Base-by-base conservation (phyloP, 2,113 vertebrate species). In the Excalfactoria chinensis region DNA sequence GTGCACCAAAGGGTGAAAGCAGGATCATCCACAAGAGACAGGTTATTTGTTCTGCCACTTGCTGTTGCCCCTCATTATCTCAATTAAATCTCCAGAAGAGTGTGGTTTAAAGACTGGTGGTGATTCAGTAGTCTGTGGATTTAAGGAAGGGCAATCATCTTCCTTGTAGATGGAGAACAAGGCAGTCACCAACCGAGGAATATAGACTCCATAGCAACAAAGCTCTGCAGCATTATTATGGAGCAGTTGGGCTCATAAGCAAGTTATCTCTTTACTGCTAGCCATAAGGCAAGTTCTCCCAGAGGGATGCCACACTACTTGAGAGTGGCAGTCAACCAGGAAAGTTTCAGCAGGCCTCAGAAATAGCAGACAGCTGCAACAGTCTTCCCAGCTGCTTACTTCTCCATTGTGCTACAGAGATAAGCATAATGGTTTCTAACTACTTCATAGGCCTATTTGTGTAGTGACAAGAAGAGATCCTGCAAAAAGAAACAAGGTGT, bases 11-110 rank as follows among this genome's bases (percentile, higher is more conserved):
- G 37, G 34, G 49, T 0, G 17, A 89, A 86, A 62, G 90, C 71
- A 63, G 41, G 22, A 49, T 1, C 83, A 64, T 17, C 74, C 0
- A 0, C 2, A 4, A 37, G 77, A 95, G 68, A 25, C 63, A n/a
- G 41, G 44, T 60, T 59, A 76, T 49, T 85, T 91, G 63, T 46
- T 73, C 51, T 67, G 72, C 85, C 7, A 3, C 60, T 94, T 74
- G 86, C 64, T 95, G 82, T 46, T 83, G 90, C 79, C 69, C 89
- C 79, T 96, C 83, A 91, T 96, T 94, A 96, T 88, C 56, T 68
- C 92, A 94, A 95, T 95, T 96, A 96, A 70, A 74, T 95, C 88
- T 96, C 92, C 93, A 88, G 32, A 44, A 90, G 68, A 83, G 19
- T 4, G 34, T 83, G 69, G 85, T 86, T 93, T 86, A 26, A 73